Evolutionary conservation across 37 sponge, comb jelly and placozoan species (phyloP), one percentile per base, ranked within the genome.

Genomic region (Eunapius fragilis): DNA sequence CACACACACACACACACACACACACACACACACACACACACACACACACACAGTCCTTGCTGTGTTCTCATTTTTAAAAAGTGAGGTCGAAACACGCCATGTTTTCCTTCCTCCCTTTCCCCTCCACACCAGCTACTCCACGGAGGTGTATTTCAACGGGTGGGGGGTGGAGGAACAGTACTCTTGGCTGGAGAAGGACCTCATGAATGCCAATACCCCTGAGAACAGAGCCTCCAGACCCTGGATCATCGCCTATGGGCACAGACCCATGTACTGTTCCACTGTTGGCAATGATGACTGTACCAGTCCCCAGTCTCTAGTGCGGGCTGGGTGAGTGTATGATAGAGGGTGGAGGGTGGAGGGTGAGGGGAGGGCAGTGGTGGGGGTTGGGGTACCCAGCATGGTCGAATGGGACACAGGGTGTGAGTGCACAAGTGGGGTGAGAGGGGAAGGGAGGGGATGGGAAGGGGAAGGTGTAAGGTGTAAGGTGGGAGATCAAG

Each of bases 261-360:
- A 90, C 78, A 80, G 91, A 24, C 91, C 91, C 49, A 90, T 90
- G 91, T 90, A 90, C 73, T 90, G 91, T 69, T 81, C 86, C 41
- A 84, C 75, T 47, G 68, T 37, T 49, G 78, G 81, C 82, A 47
- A 47, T 19, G 82, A 90, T 81, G 82, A 81, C 58, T 90, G 91
- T 76, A 81, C 82, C 35, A 81, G 72, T 30, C 71, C 82, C 25
- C 71, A 81, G 71, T 71, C 71, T 11, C 14, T 69, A 0, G 71
- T 81, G 0, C 26, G 82, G 31, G 82, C 82, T 19, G 71, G 71
- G 82, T 81, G 71, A 28, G 82, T 58, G 27, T n/a, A n/a, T n/a
- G n/a, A n/a, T n/a, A n/a, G n/a, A n/a, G n/a, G n/a, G n/a, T n/a
- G n/a, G n/a, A n/a, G n/a, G n/a, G n/a, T 6, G 41, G 6, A 41